These are phyloP conservation scores for Phoronis australis DNA, from an alignment of 2,888 invertebrate genomes.

Conservation along the genomic window DNA sequence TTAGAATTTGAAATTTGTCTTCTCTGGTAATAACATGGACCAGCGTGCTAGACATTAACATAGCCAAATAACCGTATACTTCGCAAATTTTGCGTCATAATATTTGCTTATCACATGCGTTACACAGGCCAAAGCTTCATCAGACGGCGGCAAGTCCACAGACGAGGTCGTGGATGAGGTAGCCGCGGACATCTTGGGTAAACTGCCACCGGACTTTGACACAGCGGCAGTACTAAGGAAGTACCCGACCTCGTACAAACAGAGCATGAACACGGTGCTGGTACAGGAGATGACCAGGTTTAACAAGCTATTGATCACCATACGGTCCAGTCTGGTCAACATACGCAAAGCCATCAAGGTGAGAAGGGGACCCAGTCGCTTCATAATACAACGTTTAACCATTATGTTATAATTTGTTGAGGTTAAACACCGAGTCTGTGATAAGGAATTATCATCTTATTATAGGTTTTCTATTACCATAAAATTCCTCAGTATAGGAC, in stretches of 20 bases:
- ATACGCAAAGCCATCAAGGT: constrained; percentile 54
- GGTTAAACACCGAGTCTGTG: no score
- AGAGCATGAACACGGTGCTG: constrained; percentile 55
- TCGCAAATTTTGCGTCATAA: not conserved
- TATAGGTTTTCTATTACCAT: no score
- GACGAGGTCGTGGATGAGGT: constrained; percentile 77
- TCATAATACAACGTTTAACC: no score
- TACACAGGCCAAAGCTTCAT: constrained; percentile 42
- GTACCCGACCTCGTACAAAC: constrained; percentile 53
- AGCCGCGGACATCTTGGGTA: constrained; percentile 70
- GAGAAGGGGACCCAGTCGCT: constrained; percentile 3
- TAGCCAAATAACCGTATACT: no score
- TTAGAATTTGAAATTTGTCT: no score
- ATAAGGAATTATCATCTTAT: no score
- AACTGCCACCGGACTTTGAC: constrained; percentile 51
- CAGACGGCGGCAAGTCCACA: constrained; percentile 61
- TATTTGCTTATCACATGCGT: not conserved
- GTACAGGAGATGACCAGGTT: constrained; percentile 55
- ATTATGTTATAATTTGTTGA: no score
- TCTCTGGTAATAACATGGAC: no score
- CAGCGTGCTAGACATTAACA: not conserved
- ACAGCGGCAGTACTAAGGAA: constrained; percentile 46
- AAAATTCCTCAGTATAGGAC: no score
- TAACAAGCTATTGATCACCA: constrained; percentile 46
- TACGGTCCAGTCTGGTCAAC: constrained; percentile 46